phyloP scores from a whole-genome alignment of 2,797 vertebrate genomes.

The Paramormyrops hopkinsi region DNA sequence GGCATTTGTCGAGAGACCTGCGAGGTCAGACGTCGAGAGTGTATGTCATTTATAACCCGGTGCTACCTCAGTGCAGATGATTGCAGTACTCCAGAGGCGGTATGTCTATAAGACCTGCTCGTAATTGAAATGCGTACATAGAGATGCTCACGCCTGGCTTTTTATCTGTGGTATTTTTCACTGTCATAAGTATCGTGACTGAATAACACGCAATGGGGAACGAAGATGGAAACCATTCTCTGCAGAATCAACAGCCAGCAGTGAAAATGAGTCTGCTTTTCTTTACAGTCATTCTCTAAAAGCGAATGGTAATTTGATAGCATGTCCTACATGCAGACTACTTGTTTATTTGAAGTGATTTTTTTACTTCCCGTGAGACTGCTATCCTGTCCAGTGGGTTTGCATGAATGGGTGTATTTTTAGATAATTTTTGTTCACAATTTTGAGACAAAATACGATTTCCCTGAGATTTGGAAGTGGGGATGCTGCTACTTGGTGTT shows the following conservation, averaged over 20 bases:
- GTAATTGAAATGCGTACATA: constrained; percentile 20
- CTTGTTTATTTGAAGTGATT: background rate
- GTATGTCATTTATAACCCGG: constrained; percentile 33
- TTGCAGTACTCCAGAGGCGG: background rate
- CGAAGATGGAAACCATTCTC: constrained; percentile 11
- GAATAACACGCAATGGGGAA: background rate
- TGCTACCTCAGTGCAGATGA: constrained; percentile 29
- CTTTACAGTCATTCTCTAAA: background rate
- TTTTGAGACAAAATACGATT: background rate
- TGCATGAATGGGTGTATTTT: background rate
- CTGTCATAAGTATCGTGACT: constrained; percentile 12
- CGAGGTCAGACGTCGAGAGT: constrained; percentile 31
- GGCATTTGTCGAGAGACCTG: constrained; percentile 36
- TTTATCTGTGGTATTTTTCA: constrained; percentile 3
- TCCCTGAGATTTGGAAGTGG: background rate
- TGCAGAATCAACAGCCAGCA: background rate
- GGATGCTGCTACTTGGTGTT: background rate
- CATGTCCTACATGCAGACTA: background rate
- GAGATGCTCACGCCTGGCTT: constrained; percentile 12
- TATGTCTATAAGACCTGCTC: background rate
- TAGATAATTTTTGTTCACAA: background rate
- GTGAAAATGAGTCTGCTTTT: constrained; percentile 13
- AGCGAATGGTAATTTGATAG: background rate
- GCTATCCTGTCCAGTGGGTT: background rate
- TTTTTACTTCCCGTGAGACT: background rate